Conservation (phyloP, 2,113 vertebrate species). For the Poeciliopsis turrubarensis region DNA sequence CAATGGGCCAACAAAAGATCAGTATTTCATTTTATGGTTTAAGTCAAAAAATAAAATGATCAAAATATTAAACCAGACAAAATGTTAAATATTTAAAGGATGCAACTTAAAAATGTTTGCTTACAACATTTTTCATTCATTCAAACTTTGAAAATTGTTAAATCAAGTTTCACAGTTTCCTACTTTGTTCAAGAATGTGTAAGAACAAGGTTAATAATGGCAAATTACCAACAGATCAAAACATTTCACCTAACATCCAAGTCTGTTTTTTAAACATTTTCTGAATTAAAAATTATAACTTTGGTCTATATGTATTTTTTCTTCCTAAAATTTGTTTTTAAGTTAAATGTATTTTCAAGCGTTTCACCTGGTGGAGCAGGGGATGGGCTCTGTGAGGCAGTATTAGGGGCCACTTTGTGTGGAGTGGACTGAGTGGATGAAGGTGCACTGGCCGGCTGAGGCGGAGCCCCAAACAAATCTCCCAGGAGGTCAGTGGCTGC, state of each 20-base stretch:
- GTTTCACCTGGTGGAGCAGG: constrained; percentile 74
- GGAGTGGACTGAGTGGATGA: constrained; percentile 92
- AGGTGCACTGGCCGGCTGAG: constrained; percentile 78
- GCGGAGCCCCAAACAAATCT: constrained; percentile 87
- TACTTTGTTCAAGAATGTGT: background rate
- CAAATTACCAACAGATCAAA: background rate
- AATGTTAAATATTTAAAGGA: background rate
- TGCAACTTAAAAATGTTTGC: background rate
- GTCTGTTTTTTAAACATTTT: background rate
- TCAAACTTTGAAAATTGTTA: background rate
- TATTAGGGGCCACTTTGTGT: constrained; percentile 81
- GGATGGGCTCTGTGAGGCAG: constrained; percentile 86
- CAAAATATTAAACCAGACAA: too few species aligned
- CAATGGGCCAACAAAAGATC: too few species aligned
- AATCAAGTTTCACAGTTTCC: background rate
- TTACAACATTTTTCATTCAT: background rate
- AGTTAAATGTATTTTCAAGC: background rate
- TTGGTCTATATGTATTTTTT: background rate
- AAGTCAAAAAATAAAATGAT: too few species aligned
- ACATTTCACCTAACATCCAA: background rate
- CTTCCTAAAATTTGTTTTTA: background rate
- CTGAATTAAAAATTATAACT: background rate
- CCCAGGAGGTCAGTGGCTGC: constrained; percentile 91
- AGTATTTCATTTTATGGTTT: too few species aligned
- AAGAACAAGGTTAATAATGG: background rate